Base-by-base conservation (phyloP, 2,888 invertebrate genomes). In the Druceiella hillmani region DNA sequence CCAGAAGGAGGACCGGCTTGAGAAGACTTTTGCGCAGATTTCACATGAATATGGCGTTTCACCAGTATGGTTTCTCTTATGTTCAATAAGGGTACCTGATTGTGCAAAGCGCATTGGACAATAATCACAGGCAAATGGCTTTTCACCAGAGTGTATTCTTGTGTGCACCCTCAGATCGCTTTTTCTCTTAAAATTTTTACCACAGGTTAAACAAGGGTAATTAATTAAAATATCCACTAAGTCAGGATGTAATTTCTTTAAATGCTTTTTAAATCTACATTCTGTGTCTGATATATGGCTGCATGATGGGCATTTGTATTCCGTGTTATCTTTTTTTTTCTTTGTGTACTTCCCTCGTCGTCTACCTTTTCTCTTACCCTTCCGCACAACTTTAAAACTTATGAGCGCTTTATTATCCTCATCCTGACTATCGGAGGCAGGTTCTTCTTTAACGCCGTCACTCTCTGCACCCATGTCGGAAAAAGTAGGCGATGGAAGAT, bases 91-190 rank as follows among this genome's bases (percentile, higher is more conserved):
- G 2, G 45, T 40, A 2, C 45, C 47, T 2, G 43, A 43, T 25
- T 47, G 47, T 2, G 45, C 34, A 25, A 47, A 47, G n/a, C 38
- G 30, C 29, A 29, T 29, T 5, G 36, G 38, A 26, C 47, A 47
- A n/a, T 33, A 27, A 2, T 34, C 17, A 25, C 47, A 47, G n/a
- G 32, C 28, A 13, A 40, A 47, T 7, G 47, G 47, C 17, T 43
- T 44, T 14, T 45, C 45, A 2, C 47, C 47, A 2, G 42, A 35
- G 27, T 47, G 47, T 3, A 38, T 35, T 15, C 47, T 30, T 7
- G 16, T n/a, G 17, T 47, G 47, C 2, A 47, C 47, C 3, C 33
- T 27, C 13, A 43, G 22, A 20, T 43, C 46, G 17, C 33, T 43
- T 20, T 44, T 46, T 17, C 46, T 28, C 30, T 46, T 41, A 20